Conservation (phyloP, 1,140 invertebrate species). For the Cotesia chilonis region DNA sequence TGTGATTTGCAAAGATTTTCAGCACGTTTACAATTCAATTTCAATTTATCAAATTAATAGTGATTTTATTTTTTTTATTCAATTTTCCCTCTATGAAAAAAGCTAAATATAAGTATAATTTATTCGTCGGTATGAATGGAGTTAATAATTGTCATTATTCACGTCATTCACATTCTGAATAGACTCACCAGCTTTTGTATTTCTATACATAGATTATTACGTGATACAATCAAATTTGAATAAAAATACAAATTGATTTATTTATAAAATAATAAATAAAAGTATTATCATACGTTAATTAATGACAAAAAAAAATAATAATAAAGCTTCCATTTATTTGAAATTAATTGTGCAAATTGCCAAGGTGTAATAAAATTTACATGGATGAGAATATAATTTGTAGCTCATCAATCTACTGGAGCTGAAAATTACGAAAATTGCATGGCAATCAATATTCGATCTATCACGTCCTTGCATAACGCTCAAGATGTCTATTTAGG, state of each 20-base stretch:
- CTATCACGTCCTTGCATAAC: background rate
- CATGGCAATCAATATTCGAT: constrained; percentile 10
- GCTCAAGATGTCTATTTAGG: constrained; percentile 6
- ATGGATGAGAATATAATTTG: background rate
- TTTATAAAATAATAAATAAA: too few relatives aligned
- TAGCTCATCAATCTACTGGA: constrained; percentile 1
- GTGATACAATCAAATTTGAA: too few relatives aligned
- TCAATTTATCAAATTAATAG: background rate
- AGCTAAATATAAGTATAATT: background rate
- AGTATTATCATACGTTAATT: too few relatives aligned
- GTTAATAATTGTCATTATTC: constrained; percentile 8
- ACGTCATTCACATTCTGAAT: too few relatives aligned
- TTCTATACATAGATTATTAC: too few relatives aligned
- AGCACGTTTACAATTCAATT: background rate
- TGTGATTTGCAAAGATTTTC: constrained; percentile 43
- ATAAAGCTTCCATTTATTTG: background rate
- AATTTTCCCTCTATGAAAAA: too few relatives aligned
- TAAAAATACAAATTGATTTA: too few relatives aligned
- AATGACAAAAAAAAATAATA: too few relatives aligned
- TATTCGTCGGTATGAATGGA: background rate
- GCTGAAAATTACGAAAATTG: constrained; percentile 1
- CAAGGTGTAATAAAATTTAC: too few relatives aligned
- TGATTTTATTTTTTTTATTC: too few relatives aligned
- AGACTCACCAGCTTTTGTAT: too few relatives aligned
- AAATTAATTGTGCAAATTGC: background rate